Conservation (phyloP, 2,113 vertebrate genomes). For the Centrocercus urophasianus region DNA sequence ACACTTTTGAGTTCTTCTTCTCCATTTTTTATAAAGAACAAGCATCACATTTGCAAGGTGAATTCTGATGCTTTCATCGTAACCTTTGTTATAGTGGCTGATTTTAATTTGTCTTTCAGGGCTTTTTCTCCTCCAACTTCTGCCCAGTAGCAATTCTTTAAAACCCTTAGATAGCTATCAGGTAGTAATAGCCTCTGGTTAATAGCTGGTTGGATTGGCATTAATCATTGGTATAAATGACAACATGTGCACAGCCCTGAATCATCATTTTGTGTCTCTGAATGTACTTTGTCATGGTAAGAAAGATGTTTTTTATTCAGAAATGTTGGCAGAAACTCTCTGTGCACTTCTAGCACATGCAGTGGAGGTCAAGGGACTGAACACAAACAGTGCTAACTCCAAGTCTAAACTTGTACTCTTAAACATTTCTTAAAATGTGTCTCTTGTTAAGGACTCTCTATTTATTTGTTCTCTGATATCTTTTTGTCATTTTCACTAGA, state of each 20-base stretch:
- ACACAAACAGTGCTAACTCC: background rate
- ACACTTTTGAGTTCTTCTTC: rapidly evolving
- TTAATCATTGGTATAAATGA: background rate
- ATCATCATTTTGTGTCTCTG: conserved; percentile 1
- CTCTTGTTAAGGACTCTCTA: background rate
- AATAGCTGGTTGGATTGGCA: background rate
- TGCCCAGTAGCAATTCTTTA: background rate
- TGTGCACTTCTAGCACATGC: background rate
- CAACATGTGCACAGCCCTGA: background rate
- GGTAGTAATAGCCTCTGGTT: background rate
- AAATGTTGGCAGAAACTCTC: background rate
- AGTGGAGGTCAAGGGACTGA: background rate
- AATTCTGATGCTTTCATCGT: background rate
- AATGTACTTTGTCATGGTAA: background rate
- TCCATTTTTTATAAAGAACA: background rate
- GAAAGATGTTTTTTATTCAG: conserved; percentile 19
- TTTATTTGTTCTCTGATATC: background rate
- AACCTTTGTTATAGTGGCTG: background rate
- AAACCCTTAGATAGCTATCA: background rate
- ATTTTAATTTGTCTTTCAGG: background rate
- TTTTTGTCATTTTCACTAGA: background rate
- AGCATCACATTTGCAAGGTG: background rate
- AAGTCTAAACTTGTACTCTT: background rate
- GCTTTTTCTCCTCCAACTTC: rapidly evolving
- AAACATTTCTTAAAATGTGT: background rate